Evolutionary conservation across 2,888 invertebrate genomes (phyloP), one percentile per base, ranked within the genome.

Genomic region (Latrodectus hesperus): DNA sequence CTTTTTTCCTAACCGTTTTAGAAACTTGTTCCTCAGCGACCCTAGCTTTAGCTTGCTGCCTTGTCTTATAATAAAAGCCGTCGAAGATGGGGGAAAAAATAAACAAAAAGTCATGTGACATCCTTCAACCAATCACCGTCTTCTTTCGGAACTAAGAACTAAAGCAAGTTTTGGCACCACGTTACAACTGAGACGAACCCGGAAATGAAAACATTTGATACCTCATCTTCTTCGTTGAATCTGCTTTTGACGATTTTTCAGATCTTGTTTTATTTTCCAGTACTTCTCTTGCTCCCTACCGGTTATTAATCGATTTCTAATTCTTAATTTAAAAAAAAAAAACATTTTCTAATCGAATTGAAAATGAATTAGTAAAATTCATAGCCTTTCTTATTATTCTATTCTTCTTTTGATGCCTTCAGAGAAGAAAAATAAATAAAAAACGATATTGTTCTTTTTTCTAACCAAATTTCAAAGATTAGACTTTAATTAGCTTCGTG

Each of bases 141-240:
- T 76, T 76, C 49, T 74, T 51, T 71, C 64, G 38, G 76, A 68
- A 77, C 17, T 17, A 14, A 67, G 76, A 86, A 71, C 81, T 79
- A 49, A 52, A 67, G 81, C 76, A 86, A 86, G 76, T 81, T 86
- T 74, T 86, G 86, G 86, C 86, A 86, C 70, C 75, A 77, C 49
- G 22, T 81, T 77, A 79, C 76, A 80, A 72, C 72, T 55, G 80
- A 86, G 72, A 76, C 76, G 86, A 86, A 86, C 86, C 86, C 86
- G 86, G 86, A 86, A 86, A 80, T 72, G 52, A n/a, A 22, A 52
- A 55, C 70, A 70, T 26, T 52, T 22, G 53, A n/a, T 16, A n/a
- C 51, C n/a, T 17, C 38, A 22, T 67, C 67, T 52, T 68, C 70
- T 26, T 53, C 68, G 6, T 8, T 53, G 10, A 17, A 53, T 74